Base-by-base conservation (phyloP, 1,140 invertebrate genomes). In the Tribolium castaneum region DNA sequence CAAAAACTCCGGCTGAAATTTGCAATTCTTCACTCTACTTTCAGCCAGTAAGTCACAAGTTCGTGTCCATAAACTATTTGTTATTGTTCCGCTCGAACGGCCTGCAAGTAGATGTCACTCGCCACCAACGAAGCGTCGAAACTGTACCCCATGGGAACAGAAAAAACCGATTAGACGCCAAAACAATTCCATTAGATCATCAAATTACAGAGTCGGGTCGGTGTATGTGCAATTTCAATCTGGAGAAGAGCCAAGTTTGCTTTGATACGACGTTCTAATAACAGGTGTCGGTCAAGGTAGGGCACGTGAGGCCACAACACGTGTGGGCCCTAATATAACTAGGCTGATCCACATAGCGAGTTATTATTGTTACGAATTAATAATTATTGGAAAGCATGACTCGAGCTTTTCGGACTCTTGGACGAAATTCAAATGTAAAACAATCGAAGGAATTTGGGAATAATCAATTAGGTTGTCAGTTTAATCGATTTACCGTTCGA, bases 241-340 rank as follows among this genome's bases (percentile, higher is more conserved):
- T 62, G 56, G 56, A 13, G 34, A 30, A 66, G 14, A 22, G 14
- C 22, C 56, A 62, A 66, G 59, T 66, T 66, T 66, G 59, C 59
- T 66, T 35, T 66, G 59, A 66, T 34, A 66, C 54, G 22, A 59
- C 30, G 59, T 66, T 72, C 52, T 80, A 74, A 75, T 80, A 80
- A 77, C 78, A 80, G 76, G 78, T 80, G 78, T 75, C 78, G 78
- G 78, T 80, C 78, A 80, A 80, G 78, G 78, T 77, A 77, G 78
- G 72, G 39, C 78, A 80, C 70, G 75, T 80, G 76, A 80, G 75
- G 78, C 71, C 78, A 51, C 70, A 74, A 77, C 78, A 80, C 78
- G 78, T 80, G 78, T 77, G 78, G 75, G 59, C 59, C 59, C 59
- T 66, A 66, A 66, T 66, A 66, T n/a, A 35, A 35, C 59, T 66